Evolutionary conservation across 2,113 vertebrate genomes (phyloP), one percentile per base, ranked within the genome.

Genomic region (Edolisoma coerulescens): DNA sequence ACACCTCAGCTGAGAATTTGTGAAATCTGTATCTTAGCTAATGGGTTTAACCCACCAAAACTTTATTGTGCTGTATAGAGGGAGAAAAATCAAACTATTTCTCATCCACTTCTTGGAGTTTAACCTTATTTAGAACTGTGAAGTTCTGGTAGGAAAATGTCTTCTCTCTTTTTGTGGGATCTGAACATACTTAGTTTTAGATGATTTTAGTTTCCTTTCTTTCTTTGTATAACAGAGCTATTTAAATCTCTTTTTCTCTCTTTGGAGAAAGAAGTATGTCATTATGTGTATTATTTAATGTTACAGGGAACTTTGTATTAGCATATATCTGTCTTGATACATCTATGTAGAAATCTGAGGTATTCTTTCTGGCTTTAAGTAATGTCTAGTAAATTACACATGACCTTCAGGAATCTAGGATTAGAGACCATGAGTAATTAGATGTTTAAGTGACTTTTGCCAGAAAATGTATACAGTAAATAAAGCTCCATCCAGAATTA

Each of bases 391-490:
- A 71, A 84, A 60, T 75, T 47, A 54, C 47, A 54, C 11, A 9
- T 50, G 71, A 50, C 44, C 30, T 80, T 70, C 22, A 88, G 60
- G 39, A 88, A 65, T 83, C 59, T 42, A 21, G 35, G 32, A 73
- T 89, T 85, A 80, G 86, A 83, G 26, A 61, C 49, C 44, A 67
- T 54, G 50, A 57, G 33, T 77, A 90, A 22, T 88, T 70, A 77
- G 23, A 74, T 70, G 35, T 68, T 89, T 67, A 59, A 80, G 20
- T 85, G 27, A 76, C 41, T 93, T 88, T 44, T 93, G 27, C n/a
- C 47, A 84, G 71, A 78, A 96, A 94, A 93, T 71, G 16, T 89
- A 90, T 86, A 78, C 14, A 74, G 75, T 86, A 93, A 95, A 85
- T 77, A 74, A 88, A 88, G 16, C 26, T 92, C 49, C 26, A 81